Conservation (phyloP, 2,113 vertebrate species). For the Corydoras maculifer region DNA sequence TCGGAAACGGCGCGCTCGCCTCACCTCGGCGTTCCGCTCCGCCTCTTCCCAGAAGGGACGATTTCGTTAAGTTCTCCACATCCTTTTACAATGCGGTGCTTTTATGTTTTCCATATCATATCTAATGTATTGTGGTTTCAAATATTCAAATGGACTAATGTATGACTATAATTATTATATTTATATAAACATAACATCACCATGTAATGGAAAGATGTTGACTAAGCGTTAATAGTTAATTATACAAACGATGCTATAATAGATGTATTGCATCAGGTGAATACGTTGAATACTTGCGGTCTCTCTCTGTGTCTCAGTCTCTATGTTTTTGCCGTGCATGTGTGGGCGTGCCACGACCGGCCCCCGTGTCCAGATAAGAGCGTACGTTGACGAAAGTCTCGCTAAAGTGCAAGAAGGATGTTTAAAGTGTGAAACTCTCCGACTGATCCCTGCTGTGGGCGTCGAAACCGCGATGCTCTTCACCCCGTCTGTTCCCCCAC, state of each 20-base stretch:
- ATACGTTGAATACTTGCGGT: not conserved
- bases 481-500: conserved; percentile 20
- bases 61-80: conserved; percentile 4
- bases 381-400: conserved; percentile 1
- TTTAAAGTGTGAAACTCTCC: conserved; percentile 19
- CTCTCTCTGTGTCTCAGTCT: not conserved
- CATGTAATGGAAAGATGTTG: too few relatives aligned
- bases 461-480: conserved; percentile 25
- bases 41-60: conserved; percentile 37
- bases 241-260: too few relatives aligned
- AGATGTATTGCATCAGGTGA: not conserved
- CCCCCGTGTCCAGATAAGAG: conserved; percentile 19
- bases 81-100: not conserved
- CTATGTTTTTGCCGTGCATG: conserved; percentile 28
- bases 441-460: conserved; percentile 17
- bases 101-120: not conserved
- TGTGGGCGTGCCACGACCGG: conserved; percentile 7
- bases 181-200: too few relatives aligned
- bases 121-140: not conserved
- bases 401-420: not conserved
- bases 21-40: conserved; percentile 16
- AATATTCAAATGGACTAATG: not conserved
- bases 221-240: too few relatives aligned
- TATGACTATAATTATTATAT: not conserved
- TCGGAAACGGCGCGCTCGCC: conserved; percentile 11